These are phyloP conservation scores for Chironomus riparius DNA, from an alignment of 2,888 invertebrate species.

Conservation along the genomic window DNA sequence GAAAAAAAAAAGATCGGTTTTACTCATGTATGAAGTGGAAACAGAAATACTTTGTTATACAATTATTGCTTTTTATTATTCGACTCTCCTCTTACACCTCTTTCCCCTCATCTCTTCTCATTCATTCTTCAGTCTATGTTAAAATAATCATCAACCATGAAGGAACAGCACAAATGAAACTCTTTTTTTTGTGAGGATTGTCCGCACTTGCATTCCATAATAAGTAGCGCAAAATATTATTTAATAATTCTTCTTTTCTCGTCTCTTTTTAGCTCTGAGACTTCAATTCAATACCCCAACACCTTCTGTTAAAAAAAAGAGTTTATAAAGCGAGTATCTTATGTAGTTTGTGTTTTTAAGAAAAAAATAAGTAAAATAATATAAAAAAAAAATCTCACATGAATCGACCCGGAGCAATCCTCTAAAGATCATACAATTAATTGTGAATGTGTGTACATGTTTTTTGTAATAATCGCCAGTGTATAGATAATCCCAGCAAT, in stretches of 20 bases:
- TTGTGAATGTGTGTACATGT: neutral
- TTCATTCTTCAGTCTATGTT: neutral
- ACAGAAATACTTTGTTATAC: too few relatives aligned
- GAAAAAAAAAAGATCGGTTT: too few relatives aligned
- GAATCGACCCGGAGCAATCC: neutral
- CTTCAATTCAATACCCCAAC: neutral
- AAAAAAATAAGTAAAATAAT: neutral
- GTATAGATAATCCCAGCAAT: conserved; percentile 6
- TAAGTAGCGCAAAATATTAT: neutral
- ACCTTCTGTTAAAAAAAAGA: neutral
- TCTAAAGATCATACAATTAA: neutral
- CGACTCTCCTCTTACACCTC: neutral
- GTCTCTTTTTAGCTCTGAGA: neutral
- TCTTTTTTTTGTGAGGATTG: too few relatives aligned
- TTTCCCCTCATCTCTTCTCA: neutral
- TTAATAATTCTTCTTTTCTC: neutral
- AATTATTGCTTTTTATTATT: too few relatives aligned
- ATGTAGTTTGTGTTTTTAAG: neutral
- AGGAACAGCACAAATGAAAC: too few relatives aligned
- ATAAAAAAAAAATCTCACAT: neutral
- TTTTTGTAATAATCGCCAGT: neutral
- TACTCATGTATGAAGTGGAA: too few relatives aligned
- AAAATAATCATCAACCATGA: too few relatives aligned
- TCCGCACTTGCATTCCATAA: neutral
- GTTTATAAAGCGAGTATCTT: neutral